Conservation (phyloP, 2,888 invertebrate species). For the Drosophila barbarae region DNA sequence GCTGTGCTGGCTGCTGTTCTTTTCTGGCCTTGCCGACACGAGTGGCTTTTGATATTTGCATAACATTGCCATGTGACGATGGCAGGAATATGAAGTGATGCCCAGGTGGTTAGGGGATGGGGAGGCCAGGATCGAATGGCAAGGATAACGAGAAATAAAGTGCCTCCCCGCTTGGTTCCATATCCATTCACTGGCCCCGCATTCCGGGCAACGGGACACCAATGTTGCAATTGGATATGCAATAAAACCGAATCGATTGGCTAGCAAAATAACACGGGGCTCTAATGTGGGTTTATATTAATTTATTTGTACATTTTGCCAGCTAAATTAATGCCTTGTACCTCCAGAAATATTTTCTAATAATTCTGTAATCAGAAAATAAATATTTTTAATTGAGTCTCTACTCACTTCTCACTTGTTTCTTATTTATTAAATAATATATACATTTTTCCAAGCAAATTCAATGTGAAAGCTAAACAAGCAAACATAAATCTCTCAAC, state of each 20-base stretch:
- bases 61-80: slow-evolving; percentile 38
- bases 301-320: background rate
- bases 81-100: slow-evolving; percentile 23
- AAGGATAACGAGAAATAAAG: slow-evolving; percentile 33
- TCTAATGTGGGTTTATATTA: background rate
- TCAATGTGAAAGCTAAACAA: background rate
- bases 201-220: slow-evolving; percentile 16
- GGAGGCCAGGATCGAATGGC: slow-evolving; percentile 11
- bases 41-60: slow-evolving; percentile 53
- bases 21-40: slow-evolving; percentile 12
- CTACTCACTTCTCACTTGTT: background rate
- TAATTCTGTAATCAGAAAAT: background rate
- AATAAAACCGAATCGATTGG: slow-evolving; percentile 4
- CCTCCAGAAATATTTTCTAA: background rate
- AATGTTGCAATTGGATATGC: slow-evolving; percentile 11
- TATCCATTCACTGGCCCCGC: background rate
- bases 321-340: too few species aligned
- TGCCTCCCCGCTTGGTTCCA: slow-evolving; percentile 1
- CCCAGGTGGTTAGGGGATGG: background rate
- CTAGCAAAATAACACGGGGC: background rate
- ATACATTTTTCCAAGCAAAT: background rate
- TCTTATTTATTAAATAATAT: background rate
- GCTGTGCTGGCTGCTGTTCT: slow-evolving; percentile 7
- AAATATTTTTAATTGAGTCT: background rate
- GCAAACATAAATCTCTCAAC: background rate